Evolutionary conservation across 2,113 vertebrate genomes (phyloP).

Genomic region (western clawed frog (Xenopus tropicalis)): DNA sequence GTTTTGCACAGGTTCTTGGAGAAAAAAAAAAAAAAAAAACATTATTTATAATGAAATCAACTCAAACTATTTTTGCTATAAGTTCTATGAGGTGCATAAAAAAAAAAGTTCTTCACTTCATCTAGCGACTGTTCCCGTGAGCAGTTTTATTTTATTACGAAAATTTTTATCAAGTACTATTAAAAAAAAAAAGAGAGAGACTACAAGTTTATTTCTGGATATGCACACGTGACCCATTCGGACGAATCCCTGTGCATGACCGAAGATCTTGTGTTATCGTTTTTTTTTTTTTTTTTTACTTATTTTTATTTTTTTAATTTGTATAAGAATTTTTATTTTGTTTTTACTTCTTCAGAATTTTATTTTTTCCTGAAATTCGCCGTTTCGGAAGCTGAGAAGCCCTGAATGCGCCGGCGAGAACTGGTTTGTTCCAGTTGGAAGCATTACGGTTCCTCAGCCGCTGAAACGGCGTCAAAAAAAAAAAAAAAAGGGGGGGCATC

Average conservation of each 20-base stretch:
- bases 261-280: conserved; percentile 78
- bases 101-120: conserved; percentile 83
- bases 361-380: conserved; percentile 67
- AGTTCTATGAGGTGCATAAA: conserved; percentile 89
- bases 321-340: conserved; percentile 48
- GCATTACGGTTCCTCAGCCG: conserved; percentile 21
- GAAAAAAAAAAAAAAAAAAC: conserved; percentile 66
- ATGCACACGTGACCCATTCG: conserved; percentile 75
- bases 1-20: conserved; percentile 93
- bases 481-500: conserved; percentile 60
- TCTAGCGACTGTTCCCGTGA: conserved; percentile 83
- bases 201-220: conserved; percentile 66
- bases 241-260: conserved; percentile 83
- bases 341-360: conserved; percentile 60
- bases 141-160: conserved; percentile 98
- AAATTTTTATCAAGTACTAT: conserved; percentile 86
- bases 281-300: conserved; percentile 73
- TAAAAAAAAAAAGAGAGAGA: conserved; percentile 69
- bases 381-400: conserved; percentile 27
- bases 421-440: neutral
- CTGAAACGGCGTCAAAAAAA: conserved; percentile 49
- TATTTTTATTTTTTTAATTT: conserved; percentile 64
- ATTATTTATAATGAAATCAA: conserved; percentile 91
- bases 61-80: conserved; percentile 93
- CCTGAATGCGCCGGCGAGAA: neutral